Evolutionary conservation across 2,797 vertebrate species (phyloP).

Genomic region (Australoheros facetus): DNA sequence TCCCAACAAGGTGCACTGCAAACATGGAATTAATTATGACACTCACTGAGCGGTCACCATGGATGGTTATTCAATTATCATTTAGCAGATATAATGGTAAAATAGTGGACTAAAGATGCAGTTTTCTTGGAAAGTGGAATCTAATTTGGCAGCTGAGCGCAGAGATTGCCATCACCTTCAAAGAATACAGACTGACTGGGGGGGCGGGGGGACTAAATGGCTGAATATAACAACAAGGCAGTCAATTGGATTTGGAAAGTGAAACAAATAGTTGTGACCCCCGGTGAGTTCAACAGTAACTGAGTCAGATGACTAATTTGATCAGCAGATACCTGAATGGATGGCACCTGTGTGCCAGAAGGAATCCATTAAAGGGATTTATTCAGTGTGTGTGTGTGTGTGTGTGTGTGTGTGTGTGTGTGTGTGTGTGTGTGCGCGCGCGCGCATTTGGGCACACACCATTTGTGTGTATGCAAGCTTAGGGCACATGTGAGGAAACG

Average conservation of each 20-base stretch:
- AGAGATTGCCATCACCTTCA: conserved; percentile 23
- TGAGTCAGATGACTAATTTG: conserved; percentile 55
- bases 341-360: conserved; percentile 47
- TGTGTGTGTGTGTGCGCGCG: conserved; percentile 1
- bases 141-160: conserved; percentile 10
- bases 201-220: conserved; percentile 25
- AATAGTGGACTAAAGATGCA: neutral
- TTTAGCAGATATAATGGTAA: conserved; percentile 18
- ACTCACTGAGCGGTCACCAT: conserved; percentile 13
- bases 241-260: conserved; percentile 64
- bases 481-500: neutral
- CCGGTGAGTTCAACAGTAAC: conserved; percentile 51
- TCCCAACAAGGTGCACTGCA: conserved; percentile 18
- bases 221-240: conserved; percentile 47
- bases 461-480: neutral
- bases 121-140: conserved; percentile 7
- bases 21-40: conserved; percentile 42
- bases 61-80: conserved; percentile 18
- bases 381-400: neutral
- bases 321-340: conserved; percentile 53
- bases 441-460: neutral
- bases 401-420: conserved; percentile 1
- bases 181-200: conserved; percentile 20
- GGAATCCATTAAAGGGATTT: conserved; percentile 50
- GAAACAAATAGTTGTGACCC: conserved; percentile 66